phyloP scores from a whole-genome alignment of 2,797 vertebrate genomes.

The Rhynchotus rufescens region DNA sequence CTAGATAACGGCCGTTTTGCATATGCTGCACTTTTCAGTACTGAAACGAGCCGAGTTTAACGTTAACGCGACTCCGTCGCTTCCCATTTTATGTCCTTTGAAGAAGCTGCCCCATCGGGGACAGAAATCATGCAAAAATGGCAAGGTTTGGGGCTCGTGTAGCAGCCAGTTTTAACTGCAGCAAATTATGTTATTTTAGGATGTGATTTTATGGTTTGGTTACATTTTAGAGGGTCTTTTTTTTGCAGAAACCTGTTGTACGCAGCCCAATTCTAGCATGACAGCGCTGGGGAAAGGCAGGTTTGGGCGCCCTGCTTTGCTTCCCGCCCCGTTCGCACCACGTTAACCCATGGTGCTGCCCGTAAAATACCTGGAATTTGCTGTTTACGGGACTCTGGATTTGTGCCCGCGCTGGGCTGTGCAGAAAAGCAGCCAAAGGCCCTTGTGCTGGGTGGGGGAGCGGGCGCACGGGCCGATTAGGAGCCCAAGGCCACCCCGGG shows the following conservation, averaged over 20 bases:
- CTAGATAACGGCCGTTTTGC: slow-evolving; percentile 43
- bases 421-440: too few species aligned
- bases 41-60: background rate
- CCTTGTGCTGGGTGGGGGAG: background rate
- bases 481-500: background rate
- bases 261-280: background rate
- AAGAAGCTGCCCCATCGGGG: background rate
- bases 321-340: accelerated
- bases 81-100: background rate
- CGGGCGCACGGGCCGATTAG: slow-evolving; percentile 13
- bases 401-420: background rate
- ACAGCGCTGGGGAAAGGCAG: background rate
- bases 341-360: background rate
- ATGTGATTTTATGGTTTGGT: background rate
- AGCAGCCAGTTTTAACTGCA: background rate
- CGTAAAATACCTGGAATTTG: background rate
- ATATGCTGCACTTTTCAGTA: background rate
- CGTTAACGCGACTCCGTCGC: background rate
- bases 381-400: background rate
- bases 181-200: background rate
- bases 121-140: background rate
- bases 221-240: background rate
- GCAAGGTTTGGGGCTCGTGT: accelerated
- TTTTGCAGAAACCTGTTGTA: accelerated
- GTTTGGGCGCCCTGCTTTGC: background rate